Conservation (phyloP, 2,797 vertebrate genomes). For the Pelochelys cantorii region DNA sequence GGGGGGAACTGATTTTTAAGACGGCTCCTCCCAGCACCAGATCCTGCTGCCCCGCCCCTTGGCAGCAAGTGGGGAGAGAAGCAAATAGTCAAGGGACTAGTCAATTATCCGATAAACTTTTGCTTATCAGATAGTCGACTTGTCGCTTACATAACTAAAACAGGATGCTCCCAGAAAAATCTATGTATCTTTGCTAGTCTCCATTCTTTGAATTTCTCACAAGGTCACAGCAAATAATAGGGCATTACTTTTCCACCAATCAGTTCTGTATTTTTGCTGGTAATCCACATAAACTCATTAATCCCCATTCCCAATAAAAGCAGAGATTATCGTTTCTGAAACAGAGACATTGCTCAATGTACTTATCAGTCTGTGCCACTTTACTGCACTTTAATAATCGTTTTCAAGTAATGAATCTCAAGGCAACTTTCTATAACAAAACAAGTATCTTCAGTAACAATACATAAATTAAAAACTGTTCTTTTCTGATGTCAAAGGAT, state of each 20-base stretch:
- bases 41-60: no score
- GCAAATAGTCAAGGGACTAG: no score
- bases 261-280: background rate
- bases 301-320: rapidly evolving
- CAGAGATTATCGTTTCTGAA: background rate
- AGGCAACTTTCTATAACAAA: background rate
- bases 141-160: background rate
- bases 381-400: background rate
- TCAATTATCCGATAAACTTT: no score
- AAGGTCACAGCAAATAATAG: background rate
- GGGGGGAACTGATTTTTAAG: no score
- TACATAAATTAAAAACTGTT: background rate
- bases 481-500: background rate
- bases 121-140: no score
- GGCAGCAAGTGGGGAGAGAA: no score
- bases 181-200: background rate
- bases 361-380: rapidly evolving
- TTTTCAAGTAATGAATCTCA: background rate
- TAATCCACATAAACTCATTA: background rate
- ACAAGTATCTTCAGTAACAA: background rate
- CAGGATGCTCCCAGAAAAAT: background rate
- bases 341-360: background rate
- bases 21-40: no score
- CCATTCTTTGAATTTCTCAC: background rate
- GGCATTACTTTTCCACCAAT: background rate